phyloP scores from a whole-genome alignment of 2,113 vertebrate species.

The Neofelis nebulosa region DNA sequence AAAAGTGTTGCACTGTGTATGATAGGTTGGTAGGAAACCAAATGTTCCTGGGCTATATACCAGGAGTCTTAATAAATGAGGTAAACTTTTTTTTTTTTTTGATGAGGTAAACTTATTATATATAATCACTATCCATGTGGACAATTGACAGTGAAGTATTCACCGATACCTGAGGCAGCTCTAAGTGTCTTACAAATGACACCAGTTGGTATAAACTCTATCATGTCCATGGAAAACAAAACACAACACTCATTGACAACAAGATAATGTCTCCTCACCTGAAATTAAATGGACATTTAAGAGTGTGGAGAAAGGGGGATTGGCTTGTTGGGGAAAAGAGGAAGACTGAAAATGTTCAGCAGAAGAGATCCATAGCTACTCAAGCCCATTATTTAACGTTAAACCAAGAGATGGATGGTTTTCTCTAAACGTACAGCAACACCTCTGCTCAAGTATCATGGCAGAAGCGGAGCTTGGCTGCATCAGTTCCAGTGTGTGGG shows the following conservation, averaged over 20 bases:
- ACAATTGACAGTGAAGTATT: background rate
- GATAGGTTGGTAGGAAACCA: background rate
- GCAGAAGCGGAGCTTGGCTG: background rate
- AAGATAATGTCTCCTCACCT: background rate
- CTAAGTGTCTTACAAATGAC: background rate
- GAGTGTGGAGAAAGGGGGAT: background rate
- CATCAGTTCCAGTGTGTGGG: background rate
- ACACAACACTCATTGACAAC: background rate
- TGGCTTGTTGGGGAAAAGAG: background rate
- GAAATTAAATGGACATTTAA: background rate
- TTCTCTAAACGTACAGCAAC: background rate
- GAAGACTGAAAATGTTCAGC: background rate
- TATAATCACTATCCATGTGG: background rate
- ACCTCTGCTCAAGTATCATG: background rate
- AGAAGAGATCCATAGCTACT: background rate
- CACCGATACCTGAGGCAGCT: background rate
- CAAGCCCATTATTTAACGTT: background rate
- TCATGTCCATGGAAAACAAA: background rate
- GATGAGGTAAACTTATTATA: background rate
- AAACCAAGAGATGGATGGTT: background rate
- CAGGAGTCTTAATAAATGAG: background rate
- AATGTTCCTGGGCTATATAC: background rate
- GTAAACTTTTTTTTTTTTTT: background rate
- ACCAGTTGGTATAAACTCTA: background rate
- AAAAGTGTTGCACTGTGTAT: background rate